Base-by-base conservation (phyloP, 2,113 vertebrate species). In the Gymnogyps californianus region DNA sequence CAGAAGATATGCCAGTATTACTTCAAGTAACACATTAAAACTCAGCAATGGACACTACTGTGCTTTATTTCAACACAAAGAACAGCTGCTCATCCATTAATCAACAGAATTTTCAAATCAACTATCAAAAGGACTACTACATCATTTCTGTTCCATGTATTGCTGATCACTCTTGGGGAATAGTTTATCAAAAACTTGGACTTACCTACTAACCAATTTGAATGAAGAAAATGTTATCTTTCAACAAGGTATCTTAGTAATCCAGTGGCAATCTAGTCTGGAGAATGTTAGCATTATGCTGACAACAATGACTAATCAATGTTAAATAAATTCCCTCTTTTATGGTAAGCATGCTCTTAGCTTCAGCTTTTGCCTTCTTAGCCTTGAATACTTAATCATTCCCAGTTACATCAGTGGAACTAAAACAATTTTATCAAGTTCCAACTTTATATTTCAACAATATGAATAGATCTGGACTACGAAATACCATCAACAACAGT, bases 51-150 rank as follows among this genome's bases (percentile, higher is more conserved):
- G 97, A 97, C 93, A 98, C 91, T 92, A 97, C 71, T 94, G 96
- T 96, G 93, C 90, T 97, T 98, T 97, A 97, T 90, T 97, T 80
- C 96, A 97, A 97, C 86, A 96, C 97, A 98, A 98, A 98, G 94
- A 97, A 98, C 96, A 98, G 96, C 90, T 96, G 93, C 87, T 96
- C 70, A 95, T 94, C 96, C 93, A 91, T 94, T 93, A 89, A 91
- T 97, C 86, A 94, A 93, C 85, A 96, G 76, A 96, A 94, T 77
- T 72, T 77, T 76, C 77, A 87, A 83, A 84, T 88, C 59, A 81
- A 79, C 93, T 93, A 95, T 54, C 93, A 89, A 90, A 96, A 95
- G 58, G 77, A 96, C 95, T 89, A 93, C 74, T 90, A 93, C 38
- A 84, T 86, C 2, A 47, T 64, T 93, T 96, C 94, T 87, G 64